Base-by-base conservation (phyloP, 2,888 invertebrate genomes). In the Acholoe squamosa region DNA sequence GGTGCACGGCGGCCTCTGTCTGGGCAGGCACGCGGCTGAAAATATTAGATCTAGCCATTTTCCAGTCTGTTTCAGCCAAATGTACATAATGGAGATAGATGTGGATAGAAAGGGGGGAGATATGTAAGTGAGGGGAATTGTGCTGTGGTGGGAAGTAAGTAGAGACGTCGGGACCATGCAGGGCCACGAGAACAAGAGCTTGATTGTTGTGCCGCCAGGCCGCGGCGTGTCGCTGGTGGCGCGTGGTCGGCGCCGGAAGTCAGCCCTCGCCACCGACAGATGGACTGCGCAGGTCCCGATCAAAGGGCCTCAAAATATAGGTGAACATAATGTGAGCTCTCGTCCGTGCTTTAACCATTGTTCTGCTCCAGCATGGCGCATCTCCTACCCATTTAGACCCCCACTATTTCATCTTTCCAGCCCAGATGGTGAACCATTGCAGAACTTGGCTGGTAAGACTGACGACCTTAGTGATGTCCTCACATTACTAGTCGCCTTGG, bases 1-100 rank as follows among this genome's bases (percentile, higher is more conserved):
- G 54, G 86, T 86, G 33, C 86, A 54, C 14, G 1, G 16, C 0
- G 86, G 16, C 54, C n/a, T n/a, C n/a, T 86, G 86, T 86, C 86
- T 86, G 56, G 54, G 54, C 52, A 54, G 56, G 31, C 54, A 86
- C 25, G 56, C 12, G 86, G 54, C 56, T 56, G 86, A 52, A 56
- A 52, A 56, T 86, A 86, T 86, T 52, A 86, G 86, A 86, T 86
- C 54, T 86, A 56, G 56, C 54, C 86, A 28, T 25, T 86, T 86
- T 86, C 86, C 86, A 86, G 54, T 86, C 86, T 86, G 33, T 33
- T 86, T 86, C 86, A 31, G 25, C 86, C 86, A 86, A 86, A 86
- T 86, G 54, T 86, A 86, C 86, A 86, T 86, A 86, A 86, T 86
- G 56, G 86, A 31, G 86, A 80, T 80, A 43, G n/a, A 19, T 80